Conservation (phyloP, 1,140 invertebrate species). For the Zaprionus vittiger region DNA sequence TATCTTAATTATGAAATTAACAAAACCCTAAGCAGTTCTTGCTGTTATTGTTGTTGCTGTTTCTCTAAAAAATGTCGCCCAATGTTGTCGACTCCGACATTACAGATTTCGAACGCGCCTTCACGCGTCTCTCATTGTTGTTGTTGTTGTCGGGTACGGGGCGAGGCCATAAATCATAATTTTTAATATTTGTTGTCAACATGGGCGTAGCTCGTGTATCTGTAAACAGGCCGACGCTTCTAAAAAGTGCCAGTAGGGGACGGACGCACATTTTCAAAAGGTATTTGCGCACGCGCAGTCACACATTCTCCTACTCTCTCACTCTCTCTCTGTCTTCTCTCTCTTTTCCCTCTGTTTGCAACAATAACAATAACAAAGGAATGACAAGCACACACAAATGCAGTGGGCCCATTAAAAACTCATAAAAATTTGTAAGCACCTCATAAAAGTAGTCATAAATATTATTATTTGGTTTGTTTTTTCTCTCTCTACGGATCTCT, state of each 20-base stretch:
- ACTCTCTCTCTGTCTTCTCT: slow-evolving; percentile 1
- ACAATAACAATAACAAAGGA: slow-evolving; percentile 29
- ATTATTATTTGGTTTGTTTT: slow-evolving; percentile 71
- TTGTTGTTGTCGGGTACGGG: slow-evolving; percentile 6
- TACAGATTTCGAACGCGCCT: slow-evolving; percentile 62
- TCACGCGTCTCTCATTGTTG: slow-evolving; percentile 13
- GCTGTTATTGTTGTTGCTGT: background rate
- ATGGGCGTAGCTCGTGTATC: slow-evolving; percentile 77
- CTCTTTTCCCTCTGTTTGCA: background rate
- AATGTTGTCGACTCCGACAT: slow-evolving; percentile 55
- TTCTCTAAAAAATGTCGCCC: slow-evolving; percentile 67
- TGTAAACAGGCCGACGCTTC: slow-evolving; percentile 68
- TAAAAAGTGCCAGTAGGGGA: slow-evolving; percentile 45
- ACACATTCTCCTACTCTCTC: slow-evolving; percentile 45
- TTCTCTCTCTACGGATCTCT: slow-evolving; percentile 17
- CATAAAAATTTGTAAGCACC: slow-evolving; percentile 85
- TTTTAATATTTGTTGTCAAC: slow-evolving; percentile 83
- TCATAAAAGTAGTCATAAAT: slow-evolving; percentile 85
- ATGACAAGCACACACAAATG: slow-evolving; percentile 41
- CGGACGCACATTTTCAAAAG: slow-evolving; percentile 53
- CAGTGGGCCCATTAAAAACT: slow-evolving; percentile 82
- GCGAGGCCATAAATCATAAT: slow-evolving; percentile 78
- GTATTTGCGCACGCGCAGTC: slow-evolving; percentile 84
- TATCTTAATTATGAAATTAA: slow-evolving; percentile 66
- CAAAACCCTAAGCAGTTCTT: slow-evolving; percentile 54